A percentile compares a stretch with the other conserved stretches of the same genome.
phyloP scores from a whole-genome alignment of 1,140 invertebrate species.

The Musca domestica region DNA sequence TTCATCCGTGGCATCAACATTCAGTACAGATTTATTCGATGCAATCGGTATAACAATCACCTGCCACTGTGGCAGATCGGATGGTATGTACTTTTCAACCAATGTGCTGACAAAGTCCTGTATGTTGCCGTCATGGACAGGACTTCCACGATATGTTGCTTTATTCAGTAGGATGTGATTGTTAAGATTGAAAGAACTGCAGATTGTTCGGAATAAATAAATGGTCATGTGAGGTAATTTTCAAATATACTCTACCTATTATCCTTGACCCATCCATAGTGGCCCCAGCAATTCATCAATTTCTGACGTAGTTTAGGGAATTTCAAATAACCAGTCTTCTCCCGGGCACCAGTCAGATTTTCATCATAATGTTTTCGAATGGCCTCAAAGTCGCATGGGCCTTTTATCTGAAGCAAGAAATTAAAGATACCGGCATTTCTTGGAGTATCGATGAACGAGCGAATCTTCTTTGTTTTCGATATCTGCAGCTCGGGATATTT shows the following conservation, averaged over 20 bases:
- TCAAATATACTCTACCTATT: slow-evolving; percentile 32
- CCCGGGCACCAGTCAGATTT: slow-evolving; percentile 59
- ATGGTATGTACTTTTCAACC: slow-evolving; percentile 72
- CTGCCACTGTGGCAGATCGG: slow-evolving; percentile 73
- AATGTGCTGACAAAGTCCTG: slow-evolving; percentile 77
- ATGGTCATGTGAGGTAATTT: not conserved
- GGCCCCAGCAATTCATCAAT: slow-evolving; percentile 64
- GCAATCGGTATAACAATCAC: slow-evolving; percentile 67
- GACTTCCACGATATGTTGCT: slow-evolving; percentile 63
- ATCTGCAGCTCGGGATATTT: slow-evolving; percentile 63
- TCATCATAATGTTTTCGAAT: slow-evolving; percentile 55
- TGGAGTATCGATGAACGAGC: slow-evolving; percentile 66
- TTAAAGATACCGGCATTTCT: slow-evolving; percentile 70
- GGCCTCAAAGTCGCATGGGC: slow-evolving; percentile 55
- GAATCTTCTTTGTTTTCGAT: slow-evolving; percentile 62
- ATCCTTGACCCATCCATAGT: slow-evolving; percentile 65
- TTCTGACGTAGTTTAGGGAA: slow-evolving; percentile 63
- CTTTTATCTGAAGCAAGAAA: slow-evolving; percentile 64
- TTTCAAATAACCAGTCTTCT: slow-evolving; percentile 58
- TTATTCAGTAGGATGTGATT: slow-evolving; percentile 69
- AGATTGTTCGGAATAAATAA: slow-evolving; percentile 2
- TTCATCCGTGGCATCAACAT: not conserved
- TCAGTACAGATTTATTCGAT: not conserved
- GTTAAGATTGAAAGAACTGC: slow-evolving; percentile 64
- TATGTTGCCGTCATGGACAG: slow-evolving; percentile 70